phyloP scores from a whole-genome alignment of 2,888 invertebrate species.

The Fragum sueziense region DNA sequence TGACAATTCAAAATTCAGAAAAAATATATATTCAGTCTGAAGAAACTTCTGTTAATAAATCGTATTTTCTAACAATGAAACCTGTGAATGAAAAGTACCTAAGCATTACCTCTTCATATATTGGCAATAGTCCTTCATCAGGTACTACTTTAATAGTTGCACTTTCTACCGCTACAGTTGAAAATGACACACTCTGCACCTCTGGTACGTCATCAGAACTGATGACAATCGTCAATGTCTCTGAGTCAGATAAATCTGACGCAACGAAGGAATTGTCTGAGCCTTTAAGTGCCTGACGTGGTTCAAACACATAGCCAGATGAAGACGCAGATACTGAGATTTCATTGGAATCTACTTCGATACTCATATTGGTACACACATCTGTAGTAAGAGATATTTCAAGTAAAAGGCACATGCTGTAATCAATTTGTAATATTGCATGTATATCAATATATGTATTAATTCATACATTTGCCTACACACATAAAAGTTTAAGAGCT shows the following conservation, averaged over 20 bases:
- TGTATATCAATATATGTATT: too few relatives aligned
- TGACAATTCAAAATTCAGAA: too few relatives aligned
- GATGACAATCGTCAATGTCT: constrained; percentile 16
- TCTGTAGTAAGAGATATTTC: too few relatives aligned
- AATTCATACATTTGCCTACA: too few relatives aligned
- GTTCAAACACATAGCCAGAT: constrained; percentile 11
- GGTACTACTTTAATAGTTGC: constrained; percentile 17
- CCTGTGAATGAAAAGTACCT: neutral
- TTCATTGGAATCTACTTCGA: constrained; percentile 16
- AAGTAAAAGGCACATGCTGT: too few relatives aligned
- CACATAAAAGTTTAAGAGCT: too few relatives aligned
- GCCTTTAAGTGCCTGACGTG: constrained; percentile 25
- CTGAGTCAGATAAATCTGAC: constrained; percentile 13
- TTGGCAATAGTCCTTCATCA: constrained; percentile 8
- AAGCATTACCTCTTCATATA: constrained; percentile 25
- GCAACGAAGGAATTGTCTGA: constrained; percentile 23
- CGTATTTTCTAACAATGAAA: neutral
- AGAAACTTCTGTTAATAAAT: neutral
- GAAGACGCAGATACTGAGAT: constrained; percentile 6
- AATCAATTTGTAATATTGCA: too few relatives aligned
- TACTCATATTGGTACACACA: constrained; percentile 15
- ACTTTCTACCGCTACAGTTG: neutral
- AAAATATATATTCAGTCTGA: too few relatives aligned
- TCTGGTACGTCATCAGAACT: constrained; percentile 3
- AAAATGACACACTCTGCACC: constrained; percentile 20